Base-by-base conservation (phyloP, 1,140 invertebrate genomes). In the Periplaneta americana region DNA sequence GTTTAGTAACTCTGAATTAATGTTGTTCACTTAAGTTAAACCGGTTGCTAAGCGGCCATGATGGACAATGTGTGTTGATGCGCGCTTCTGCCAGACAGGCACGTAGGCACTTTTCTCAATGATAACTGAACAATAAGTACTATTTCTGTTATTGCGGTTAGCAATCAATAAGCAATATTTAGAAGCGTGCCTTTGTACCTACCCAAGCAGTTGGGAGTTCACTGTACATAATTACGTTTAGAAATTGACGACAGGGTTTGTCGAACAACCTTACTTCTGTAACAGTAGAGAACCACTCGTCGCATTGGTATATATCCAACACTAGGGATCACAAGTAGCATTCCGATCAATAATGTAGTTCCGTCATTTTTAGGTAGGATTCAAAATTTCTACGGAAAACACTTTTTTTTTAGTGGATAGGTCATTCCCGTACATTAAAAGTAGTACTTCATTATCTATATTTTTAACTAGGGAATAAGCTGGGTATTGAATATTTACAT, bases 31-130 rank as follows among this genome's bases (percentile, higher is more conserved):
- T 75, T 75, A 34, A 36, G 74, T 80, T 75, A 34, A 28, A 80
- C 79, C 48, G 48, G 79, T 74, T 74, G 66, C 79, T 74, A 74
- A 31, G 79, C 79, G 79, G 79, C 79, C 79, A 80, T 80, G 66
- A 74, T 80, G 34, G 76, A 11, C 28, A 78, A 33, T 34, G 33
- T 34, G 33, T 74, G n/a, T 80, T 74, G 79, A 18, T 74, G 79
- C 48, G 28, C 39, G 48, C 66, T 34, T 35, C 66, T 66, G 48
- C 33, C 33, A 48, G 15, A 48, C 35, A 33, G 34, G 79, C 33
- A 34, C 79, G 34, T 80, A 74, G 37, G 31, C 48, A 66, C 22
- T 75, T 74, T 80, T 22, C 35, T 34, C n/a, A 6, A 32, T 66
- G 31, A 28, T 74, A 22, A 66, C 8, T 15, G 8, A 33, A 34